These are phyloP conservation scores for Mastigias papua DNA, from an alignment of 30 jellyfish, hydroid and myxozoan species.

Conservation along the genomic window DNA sequence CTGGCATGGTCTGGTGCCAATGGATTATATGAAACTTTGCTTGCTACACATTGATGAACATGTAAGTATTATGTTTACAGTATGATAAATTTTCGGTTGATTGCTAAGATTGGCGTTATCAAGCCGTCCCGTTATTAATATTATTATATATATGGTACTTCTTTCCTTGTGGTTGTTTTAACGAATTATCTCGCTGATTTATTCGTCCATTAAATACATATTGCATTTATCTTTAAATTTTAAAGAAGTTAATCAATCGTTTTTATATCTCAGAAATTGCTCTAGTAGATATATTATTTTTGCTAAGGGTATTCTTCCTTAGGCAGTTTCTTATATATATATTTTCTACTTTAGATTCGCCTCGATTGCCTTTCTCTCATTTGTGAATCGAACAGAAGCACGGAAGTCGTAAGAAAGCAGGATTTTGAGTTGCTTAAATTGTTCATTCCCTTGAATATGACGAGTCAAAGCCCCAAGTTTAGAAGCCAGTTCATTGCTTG, in stretches of 20 bases:
- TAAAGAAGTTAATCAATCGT: too few species aligned
- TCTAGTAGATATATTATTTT: neutral
- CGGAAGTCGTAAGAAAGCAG: conserved; percentile 66
- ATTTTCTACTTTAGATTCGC: conserved; percentile 64
- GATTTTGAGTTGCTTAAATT: conserved; percentile 73
- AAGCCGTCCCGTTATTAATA: too few species aligned
- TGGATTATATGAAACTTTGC: conserved; percentile 74
- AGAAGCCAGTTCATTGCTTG: conserved; percentile 73
- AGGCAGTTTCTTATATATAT: neutral
- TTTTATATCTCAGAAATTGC: too few species aligned
- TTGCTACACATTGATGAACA: conserved; percentile 79
- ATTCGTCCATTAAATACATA: too few species aligned
- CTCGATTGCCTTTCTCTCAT: conserved; percentile 77
- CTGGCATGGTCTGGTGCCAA: conserved; percentile 77
- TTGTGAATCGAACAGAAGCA: conserved; percentile 83
- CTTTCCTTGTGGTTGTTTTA: too few species aligned
- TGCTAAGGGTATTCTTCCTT: neutral
- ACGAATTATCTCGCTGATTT: too few species aligned
- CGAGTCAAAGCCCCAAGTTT: conserved; percentile 81
- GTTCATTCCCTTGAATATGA: conserved; percentile 80
- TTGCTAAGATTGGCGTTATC: too few species aligned
- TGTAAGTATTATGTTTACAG: too few species aligned
- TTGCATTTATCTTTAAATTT: too few species aligned
- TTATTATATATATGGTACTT: too few species aligned
- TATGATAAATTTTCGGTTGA: too few species aligned